A percentile compares a stretch with the other conserved stretches of the same genome.
Conservation (phyloP, 2,113 vertebrate genomes). For the Laticauda colubrina region DNA sequence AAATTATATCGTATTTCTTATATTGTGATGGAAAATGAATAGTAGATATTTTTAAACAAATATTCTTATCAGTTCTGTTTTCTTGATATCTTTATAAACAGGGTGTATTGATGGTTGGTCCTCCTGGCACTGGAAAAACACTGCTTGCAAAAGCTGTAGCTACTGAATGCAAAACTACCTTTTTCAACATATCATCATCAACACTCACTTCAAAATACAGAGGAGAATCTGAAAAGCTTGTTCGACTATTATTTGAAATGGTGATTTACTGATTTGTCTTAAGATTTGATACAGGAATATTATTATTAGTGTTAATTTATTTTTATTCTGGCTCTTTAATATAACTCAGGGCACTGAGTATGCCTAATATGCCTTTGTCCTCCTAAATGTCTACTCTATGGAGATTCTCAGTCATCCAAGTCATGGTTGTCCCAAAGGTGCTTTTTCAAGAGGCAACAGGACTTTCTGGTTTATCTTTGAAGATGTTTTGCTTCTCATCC, state of each 20-base stretch:
- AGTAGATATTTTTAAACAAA: background rate
- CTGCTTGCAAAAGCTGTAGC: conserved; percentile 96
- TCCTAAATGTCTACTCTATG: too few relatives aligned
- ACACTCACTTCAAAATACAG: conserved; percentile 98
- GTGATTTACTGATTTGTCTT: conserved; percentile 64
- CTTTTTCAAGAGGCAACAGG: too few relatives aligned
- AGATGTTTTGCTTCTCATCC: too few relatives aligned
- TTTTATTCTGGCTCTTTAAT: background rate
- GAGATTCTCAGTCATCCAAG: too few relatives aligned
- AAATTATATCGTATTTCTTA: background rate
- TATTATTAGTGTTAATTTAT: background rate
- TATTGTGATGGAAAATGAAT: background rate
- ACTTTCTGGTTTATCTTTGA: too few relatives aligned
- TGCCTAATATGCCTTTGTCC: background rate
- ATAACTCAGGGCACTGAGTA: background rate
- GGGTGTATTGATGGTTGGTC: conserved; percentile 98
- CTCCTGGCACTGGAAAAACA: conserved; percentile 95
- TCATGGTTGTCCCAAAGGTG: too few relatives aligned
- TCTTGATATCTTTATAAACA: conserved; percentile 52
- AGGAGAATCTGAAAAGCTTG: conserved; percentile 97
- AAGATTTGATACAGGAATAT: conserved; percentile 8
- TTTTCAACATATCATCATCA: conserved; percentile 96
- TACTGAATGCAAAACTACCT: conserved; percentile 96
- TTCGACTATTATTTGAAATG: conserved; percentile 98
- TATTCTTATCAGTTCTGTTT: background rate